A percentile compares a stretch with the other conserved stretches of the same genome.
phyloP scores from a whole-genome alignment of 1,140 invertebrate species.

The Pseudomyrmex sp. region DNA sequence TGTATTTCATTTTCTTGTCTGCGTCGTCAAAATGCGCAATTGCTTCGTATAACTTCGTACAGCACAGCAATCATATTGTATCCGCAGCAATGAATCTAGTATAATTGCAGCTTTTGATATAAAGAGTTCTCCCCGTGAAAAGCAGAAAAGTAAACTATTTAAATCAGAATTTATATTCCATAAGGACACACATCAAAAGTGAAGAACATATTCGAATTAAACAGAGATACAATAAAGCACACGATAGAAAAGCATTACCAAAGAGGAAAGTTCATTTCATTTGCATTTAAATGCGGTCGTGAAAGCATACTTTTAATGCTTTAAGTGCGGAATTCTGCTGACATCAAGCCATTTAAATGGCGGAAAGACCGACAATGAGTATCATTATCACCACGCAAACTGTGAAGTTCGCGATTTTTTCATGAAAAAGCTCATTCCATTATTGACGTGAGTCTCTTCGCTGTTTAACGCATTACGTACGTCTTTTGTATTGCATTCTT shows the following conservation, averaged over 20 bases:
- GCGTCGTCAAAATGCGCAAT: not conserved
- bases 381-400: slow-evolving; percentile 17
- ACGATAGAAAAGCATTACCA: slow-evolving; percentile 1
- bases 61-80: not conserved
- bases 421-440: not conserved
- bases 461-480: not conserved
- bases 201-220: not conserved
- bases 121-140: not conserved
- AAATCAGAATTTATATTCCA: too few relatives aligned
- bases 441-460: not conserved
- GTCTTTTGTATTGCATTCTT: too few relatives aligned
- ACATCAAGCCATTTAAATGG: slow-evolving; percentile 29
- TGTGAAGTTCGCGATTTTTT: slow-evolving; percentile 13
- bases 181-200: not conserved
- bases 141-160: not conserved
- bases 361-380: not conserved
- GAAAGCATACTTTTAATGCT: slow-evolving; percentile 32
- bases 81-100: not conserved
- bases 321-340: not conserved
- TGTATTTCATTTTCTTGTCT: not conserved
- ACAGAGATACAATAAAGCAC: not conserved
- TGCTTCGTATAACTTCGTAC: not conserved
- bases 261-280: slow-evolving; percentile 36
- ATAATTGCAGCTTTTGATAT: not conserved
- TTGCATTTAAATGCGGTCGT: slow-evolving; percentile 35